Percentiles rank a stretch among this genome's conserved stretches.
These are phyloP conservation scores for Noctua janthina DNA, from an alignment of 2,888 invertebrate genomes.

Conservation along the genomic window DNA sequence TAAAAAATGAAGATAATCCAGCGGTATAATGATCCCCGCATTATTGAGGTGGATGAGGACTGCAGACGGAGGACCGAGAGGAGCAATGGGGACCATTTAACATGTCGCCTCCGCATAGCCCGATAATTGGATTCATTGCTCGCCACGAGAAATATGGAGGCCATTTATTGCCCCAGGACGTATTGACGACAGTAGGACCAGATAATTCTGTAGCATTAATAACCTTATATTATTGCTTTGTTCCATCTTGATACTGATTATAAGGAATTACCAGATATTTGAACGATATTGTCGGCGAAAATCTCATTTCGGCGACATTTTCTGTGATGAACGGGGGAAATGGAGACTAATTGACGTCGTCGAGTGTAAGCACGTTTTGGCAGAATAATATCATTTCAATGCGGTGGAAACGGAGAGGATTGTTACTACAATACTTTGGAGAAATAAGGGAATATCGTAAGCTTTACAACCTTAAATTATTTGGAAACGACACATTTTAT, in stretches of 20 bases:
- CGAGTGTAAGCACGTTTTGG: conserved; percentile 18
- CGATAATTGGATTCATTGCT: conserved; percentile 88
- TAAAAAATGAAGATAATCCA: conserved; percentile 58
- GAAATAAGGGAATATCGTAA: background rate
- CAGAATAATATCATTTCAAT: conserved; percentile 25
- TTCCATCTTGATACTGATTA: conserved; percentile 55
- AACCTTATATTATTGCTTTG: conserved; percentile 63
- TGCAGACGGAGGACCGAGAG: conserved; percentile 66
- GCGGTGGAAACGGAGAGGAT: conserved; percentile 5
- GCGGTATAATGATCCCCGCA: conserved; percentile 65
- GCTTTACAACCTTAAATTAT: background rate
- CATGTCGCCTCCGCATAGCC: conserved; percentile 82
- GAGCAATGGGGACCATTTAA: conserved; percentile 84
- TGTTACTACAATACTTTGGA: background rate
- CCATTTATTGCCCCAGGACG: conserved; percentile 80
- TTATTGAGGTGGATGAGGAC: conserved; percentile 68
- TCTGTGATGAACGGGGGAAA: conserved; percentile 33
- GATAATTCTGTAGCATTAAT: conserved; percentile 68
- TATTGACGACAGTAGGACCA: conserved; percentile 73
- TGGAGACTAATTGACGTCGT: conserved; percentile 32
- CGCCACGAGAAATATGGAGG: conserved; percentile 80
- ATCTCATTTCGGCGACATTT: conserved; percentile 35
- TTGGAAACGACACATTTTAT: background rate
- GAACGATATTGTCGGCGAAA: conserved; percentile 36
- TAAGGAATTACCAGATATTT: conserved; percentile 51